Percentiles rank a stretch among this genome's conserved stretches.
phyloP scores from a whole-genome alignment of 2,113 vertebrate species.

The Sapajus apella region DNA sequence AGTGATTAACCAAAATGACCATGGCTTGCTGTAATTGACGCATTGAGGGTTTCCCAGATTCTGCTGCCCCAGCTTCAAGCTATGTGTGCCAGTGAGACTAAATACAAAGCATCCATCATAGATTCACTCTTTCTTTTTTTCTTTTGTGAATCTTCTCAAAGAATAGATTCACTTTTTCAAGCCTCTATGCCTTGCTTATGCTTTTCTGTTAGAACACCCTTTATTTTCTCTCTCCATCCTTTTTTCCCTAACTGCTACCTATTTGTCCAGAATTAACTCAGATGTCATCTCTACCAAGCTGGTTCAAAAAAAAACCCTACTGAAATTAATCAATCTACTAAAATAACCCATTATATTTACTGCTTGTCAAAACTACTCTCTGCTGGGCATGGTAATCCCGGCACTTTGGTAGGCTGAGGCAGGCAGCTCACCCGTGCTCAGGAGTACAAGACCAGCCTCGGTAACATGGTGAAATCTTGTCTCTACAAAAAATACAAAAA shows the following conservation, averaged over 20 bases:
- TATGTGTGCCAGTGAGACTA: fast-evolving
- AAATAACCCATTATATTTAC: neutral
- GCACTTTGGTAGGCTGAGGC: no score
- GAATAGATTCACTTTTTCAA: neutral
- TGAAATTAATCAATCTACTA: neutral
- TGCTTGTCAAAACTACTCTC: neutral
- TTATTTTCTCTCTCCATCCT: neutral
- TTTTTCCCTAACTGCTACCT: neutral
- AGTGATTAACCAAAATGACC: neutral
- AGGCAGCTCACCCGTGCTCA: no score
- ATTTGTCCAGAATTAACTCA: neutral
- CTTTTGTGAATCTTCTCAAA: no score
- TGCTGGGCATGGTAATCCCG: no score
- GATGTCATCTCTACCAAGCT: neutral
- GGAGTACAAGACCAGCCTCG: no score
- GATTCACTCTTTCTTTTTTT: neutral
- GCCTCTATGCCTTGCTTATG: neutral
- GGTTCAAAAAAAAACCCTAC: neutral
- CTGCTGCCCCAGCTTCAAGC: neutral
- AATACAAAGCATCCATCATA: neutral
- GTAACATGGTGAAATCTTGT: no score
- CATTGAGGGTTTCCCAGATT: neutral
- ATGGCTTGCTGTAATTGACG: neutral
- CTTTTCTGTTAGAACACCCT: neutral
- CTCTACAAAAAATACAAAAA: no score